Base-by-base conservation (phyloP, 2,113 vertebrate genomes). In the Cyprinodon tularosa region DNA sequence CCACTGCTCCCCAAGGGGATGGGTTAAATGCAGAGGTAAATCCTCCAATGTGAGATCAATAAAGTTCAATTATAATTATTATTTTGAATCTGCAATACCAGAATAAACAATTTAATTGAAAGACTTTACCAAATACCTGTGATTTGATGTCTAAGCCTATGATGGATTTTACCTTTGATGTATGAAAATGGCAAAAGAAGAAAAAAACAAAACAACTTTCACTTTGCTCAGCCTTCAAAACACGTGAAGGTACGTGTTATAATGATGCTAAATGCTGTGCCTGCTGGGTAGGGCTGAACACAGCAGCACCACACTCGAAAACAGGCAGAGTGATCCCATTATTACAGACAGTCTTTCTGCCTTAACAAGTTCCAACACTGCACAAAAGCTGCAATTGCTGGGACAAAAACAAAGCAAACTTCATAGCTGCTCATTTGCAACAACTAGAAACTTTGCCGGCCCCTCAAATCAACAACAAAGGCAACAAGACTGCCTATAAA, bases 241-340 rank as follows among this genome's bases (percentile, higher is more conserved):
- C 77, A 72, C 72, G 88, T 91, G 78, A 22, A 42, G 66, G 12
- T 42, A 62, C 47, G 65, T 72, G 66, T 68, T 80, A 74, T 42
- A 65, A 73, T 77, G 69, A 66, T 61, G 47, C 53, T 69, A 76
- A 68, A 71, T 71, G 45, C 42, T 72, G 69, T 62, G 80, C 42
- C 88, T 84, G 62, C 53, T 72, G 63, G 85, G 75, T 64, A 90
- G 82, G 87, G 90, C 81, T 72, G 78, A 76, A 57, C 81, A 37
- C 72, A 14, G 37, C 48, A 59, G 50, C 50, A 37, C 70, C 86
- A 72, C 62, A 84, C 61, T 76, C 11, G 72, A 77, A 42, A 82
- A 68, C 79, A 66, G 69, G 67, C 70, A 91, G 12, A 83, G 77
- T 72, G 68, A 87, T 72, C 44, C 22, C 71, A 77, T 64, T 73